phyloP scores from a whole-genome alignment of 2,797 vertebrate species.

The Acanthurus tractus region DNA sequence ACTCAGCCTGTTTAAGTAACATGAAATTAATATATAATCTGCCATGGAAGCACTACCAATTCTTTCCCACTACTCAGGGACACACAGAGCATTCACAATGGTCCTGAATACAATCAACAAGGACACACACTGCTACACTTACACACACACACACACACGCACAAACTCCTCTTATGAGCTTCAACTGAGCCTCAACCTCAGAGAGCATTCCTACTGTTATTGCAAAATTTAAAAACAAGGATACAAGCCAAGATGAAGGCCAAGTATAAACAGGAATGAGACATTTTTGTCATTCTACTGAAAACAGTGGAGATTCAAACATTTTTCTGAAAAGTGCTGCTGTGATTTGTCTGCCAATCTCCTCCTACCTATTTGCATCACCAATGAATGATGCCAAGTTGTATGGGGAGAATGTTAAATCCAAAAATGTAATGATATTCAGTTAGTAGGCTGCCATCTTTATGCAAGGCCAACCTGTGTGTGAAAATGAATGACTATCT shows the following conservation, averaged over 20 bases:
- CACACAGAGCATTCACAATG: slow-evolving; percentile 26
- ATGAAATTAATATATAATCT: slow-evolving; percentile 46
- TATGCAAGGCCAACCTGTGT: slow-evolving; percentile 15
- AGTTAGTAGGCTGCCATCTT: slow-evolving; percentile 31
- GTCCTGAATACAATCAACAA: slow-evolving; percentile 25
- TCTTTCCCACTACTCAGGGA: slow-evolving; percentile 38
- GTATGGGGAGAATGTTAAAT: slow-evolving; percentile 7
- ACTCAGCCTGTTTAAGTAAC: slow-evolving; percentile 46
- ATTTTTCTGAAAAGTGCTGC: neutral
- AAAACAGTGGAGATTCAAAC: neutral
- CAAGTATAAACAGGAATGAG: neutral
- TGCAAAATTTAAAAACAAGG: slow-evolving; percentile 5
- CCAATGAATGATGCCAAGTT: neutral
- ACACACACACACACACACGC: neutral
- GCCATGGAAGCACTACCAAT: slow-evolving; percentile 32
- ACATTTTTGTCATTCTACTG: neutral
- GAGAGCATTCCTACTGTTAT: neutral
- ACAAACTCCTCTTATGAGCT: neutral
- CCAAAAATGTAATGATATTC: slow-evolving; percentile 39
- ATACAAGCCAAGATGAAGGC: slow-evolving; percentile 1
- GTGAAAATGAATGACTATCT: slow-evolving; percentile 27
- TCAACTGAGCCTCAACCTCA: neutral
- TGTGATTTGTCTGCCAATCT: slow-evolving; percentile 1
- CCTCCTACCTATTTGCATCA: neutral
- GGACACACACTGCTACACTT: slow-evolving; percentile 15